Evolutionary conservation across 2,888 invertebrate species (phyloP).

Genomic region (Platycnemis pennipes): DNA sequence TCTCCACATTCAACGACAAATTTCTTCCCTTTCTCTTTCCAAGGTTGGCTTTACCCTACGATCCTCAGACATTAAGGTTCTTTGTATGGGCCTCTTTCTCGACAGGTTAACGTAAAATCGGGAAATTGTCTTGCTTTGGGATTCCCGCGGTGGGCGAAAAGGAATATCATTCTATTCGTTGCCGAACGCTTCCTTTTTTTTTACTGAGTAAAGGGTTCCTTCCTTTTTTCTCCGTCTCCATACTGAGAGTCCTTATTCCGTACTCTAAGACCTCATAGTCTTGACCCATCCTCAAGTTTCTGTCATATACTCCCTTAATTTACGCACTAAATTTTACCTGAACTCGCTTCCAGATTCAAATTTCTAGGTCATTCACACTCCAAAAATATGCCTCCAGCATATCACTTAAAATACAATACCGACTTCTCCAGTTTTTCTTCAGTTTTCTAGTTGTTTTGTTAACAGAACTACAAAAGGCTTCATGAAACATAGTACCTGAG

Average conservation of each 20-base stretch:
- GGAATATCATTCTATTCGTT: background rate
- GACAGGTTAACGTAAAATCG: slow-evolving; percentile 28
- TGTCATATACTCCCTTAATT: background rate
- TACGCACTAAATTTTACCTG: too few relatives aligned
- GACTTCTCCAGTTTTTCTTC: too few relatives aligned
- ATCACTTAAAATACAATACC: too few relatives aligned
- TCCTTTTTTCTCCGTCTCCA: background rate
- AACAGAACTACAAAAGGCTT: too few relatives aligned
- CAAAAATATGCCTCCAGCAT: too few relatives aligned
- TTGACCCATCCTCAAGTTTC: background rate
- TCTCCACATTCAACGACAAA: background rate
- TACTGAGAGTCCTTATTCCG: too few relatives aligned
- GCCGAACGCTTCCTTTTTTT: background rate
- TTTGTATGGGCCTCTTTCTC: slow-evolving; percentile 1
- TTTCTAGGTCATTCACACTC: too few relatives aligned
- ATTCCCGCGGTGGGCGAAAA: background rate
- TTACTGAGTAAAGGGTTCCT: background rate
- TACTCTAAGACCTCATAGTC: background rate
- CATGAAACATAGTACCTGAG: too few relatives aligned
- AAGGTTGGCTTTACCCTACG: background rate
- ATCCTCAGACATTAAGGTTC: background rate
- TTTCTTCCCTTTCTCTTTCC: slow-evolving; percentile 1
- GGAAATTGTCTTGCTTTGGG: background rate
- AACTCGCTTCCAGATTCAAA: too few relatives aligned
- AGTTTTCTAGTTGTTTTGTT: too few relatives aligned